phyloP scores from a whole-genome alignment of 2,888 invertebrate species.

The Allophyes oxyacanthae region DNA sequence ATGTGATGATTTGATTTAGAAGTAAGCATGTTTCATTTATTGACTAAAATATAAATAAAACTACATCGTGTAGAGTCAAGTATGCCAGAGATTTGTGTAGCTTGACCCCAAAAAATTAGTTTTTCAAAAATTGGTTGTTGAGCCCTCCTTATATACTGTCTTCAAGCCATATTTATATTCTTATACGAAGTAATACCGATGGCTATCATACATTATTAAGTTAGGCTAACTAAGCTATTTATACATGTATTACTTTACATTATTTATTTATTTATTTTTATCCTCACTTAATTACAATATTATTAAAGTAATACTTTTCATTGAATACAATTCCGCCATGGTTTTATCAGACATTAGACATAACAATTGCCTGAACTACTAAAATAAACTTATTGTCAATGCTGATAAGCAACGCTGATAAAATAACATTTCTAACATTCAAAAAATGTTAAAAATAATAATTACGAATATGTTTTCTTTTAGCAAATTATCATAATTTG shows the following conservation, averaged over 20 bases:
- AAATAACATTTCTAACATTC: constrained; percentile 41
- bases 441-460: constrained; percentile 36
- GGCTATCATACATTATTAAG: constrained; percentile 58
- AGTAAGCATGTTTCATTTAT: constrained; percentile 32
- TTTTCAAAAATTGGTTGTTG: constrained; percentile 41
- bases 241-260: constrained; percentile 70
- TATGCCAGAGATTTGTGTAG: constrained; percentile 4
- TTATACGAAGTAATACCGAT: constrained; percentile 53
- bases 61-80: constrained; percentile 12
- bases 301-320: constrained; percentile 81
- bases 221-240: constrained; percentile 60
- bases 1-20: constrained; percentile 14
- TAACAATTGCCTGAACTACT: constrained; percentile 29
- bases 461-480: constrained; percentile 17
- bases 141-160: constrained; percentile 26
- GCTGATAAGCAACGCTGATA: constrained; percentile 39
- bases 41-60: constrained; percentile 46
- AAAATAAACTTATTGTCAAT: constrained; percentile 54
- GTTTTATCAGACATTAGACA: constrained; percentile 39
- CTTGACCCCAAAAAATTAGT: constrained; percentile 3
- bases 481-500: constrained; percentile 38
- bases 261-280: too few species aligned
- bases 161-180: constrained; percentile 65
- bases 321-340: constrained; percentile 74
- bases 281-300: constrained; percentile 58